A percentile compares a stretch with the other conserved stretches of the same genome.
These are phyloP conservation scores for Nemotelus nigrinus DNA, from an alignment of 2,888 invertebrate genomes.

Conservation along the genomic window DNA sequence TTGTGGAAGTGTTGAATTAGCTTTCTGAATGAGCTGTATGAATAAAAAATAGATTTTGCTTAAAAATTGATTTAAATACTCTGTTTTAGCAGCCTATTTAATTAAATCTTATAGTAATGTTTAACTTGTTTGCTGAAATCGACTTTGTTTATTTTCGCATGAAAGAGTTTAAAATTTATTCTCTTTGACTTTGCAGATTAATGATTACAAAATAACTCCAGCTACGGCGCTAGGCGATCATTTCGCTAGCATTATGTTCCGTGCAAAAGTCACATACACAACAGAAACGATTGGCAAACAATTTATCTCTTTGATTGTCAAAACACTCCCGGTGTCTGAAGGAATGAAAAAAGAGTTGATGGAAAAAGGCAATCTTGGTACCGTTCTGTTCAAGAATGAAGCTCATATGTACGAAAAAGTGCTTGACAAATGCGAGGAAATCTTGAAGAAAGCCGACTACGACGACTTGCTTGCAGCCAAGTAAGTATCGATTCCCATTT, in stretches of 20 bases:
- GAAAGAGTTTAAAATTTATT: too few species aligned
- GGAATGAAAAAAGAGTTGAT: slow-evolving; percentile 28
- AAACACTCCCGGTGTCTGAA: slow-evolving; percentile 20
- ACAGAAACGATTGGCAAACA: not conserved
- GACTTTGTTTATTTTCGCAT: too few species aligned
- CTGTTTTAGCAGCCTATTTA: too few species aligned
- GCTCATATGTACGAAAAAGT: slow-evolving; percentile 5
- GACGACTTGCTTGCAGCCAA: slow-evolving; percentile 7
- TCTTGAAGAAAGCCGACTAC: not conserved
- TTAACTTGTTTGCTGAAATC: too few species aligned
- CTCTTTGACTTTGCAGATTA: not conserved
- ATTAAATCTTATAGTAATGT: too few species aligned
- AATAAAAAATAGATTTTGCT: not conserved
- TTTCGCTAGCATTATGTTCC: slow-evolving; percentile 34
- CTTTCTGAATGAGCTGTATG: too few species aligned
- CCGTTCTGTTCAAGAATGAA: slow-evolving; percentile 11
- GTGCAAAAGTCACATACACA: not conserved
- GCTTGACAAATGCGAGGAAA: slow-evolving; percentile 5
- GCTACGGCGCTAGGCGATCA: slow-evolving; percentile 32
- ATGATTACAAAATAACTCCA: slow-evolving; percentile 20
- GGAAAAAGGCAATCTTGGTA: not conserved
- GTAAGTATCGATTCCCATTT: not conserved
- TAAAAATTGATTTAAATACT: too few species aligned
- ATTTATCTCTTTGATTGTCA: slow-evolving; percentile 9
- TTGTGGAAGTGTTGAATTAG: too few species aligned